Percentiles rank a stretch among this genome's conserved stretches.
These are phyloP conservation scores for Mamestra brassicae DNA, from an alignment of 2,888 invertebrate genomes.

Conservation along the genomic window DNA sequence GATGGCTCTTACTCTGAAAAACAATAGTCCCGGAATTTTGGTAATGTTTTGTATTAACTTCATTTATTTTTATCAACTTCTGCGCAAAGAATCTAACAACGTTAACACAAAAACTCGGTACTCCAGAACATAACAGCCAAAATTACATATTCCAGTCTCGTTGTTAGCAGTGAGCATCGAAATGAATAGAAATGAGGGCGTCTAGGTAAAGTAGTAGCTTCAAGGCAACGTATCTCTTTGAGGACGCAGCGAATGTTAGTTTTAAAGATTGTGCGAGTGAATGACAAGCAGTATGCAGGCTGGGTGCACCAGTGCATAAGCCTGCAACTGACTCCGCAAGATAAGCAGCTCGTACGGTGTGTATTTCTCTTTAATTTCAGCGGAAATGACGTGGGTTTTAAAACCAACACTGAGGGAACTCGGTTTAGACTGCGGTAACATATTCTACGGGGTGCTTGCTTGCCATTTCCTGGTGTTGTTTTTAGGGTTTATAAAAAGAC, in stretches of 20 bases:
- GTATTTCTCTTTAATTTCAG: constrained; percentile 53
- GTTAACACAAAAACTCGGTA: background rate
- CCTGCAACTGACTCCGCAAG: constrained; percentile 47
- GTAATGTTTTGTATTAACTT: no score
- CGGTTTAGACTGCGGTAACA: constrained; percentile 10
- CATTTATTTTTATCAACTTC: background rate
- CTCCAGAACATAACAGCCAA: constrained; percentile 18
- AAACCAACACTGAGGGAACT: constrained; percentile 19
- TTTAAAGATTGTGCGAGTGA: constrained; percentile 47
- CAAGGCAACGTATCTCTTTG: constrained; percentile 19
- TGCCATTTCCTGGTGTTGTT: constrained; percentile 1
- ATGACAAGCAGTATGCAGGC: constrained; percentile 30
- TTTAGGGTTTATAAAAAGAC: constrained; percentile 3
- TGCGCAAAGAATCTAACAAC: no score
- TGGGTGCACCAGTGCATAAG: constrained; percentile 26
- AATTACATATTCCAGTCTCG: constrained; percentile 46
- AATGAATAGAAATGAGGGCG: constrained; percentile 48
- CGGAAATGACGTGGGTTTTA: constrained; percentile 31
- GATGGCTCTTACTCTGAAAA: background rate
- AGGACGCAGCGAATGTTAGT: constrained; percentile 37
- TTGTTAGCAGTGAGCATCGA: constrained; percentile 23
- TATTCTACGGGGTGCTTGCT: background rate
- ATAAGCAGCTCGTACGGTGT: constrained; percentile 45
- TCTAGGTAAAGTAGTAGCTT: constrained; percentile 15
- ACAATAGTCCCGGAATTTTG: background rate